phyloP scores from a whole-genome alignment of 1,140 invertebrate species.

The Zaprionus inermis region DNA sequence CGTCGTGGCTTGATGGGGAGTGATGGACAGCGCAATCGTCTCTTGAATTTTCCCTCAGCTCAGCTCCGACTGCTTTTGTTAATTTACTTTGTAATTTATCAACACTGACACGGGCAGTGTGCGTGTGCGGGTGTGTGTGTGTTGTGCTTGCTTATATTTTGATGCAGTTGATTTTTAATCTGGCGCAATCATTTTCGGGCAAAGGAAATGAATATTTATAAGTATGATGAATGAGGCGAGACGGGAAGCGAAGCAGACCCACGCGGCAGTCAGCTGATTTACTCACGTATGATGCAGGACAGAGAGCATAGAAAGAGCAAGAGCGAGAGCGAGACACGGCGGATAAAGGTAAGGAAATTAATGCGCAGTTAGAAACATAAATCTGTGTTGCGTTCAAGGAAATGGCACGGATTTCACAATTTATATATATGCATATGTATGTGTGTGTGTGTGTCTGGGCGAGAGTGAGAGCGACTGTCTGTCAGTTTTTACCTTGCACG shows the following conservation, averaged over 20 bases:
- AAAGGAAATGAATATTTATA: conserved; percentile 84
- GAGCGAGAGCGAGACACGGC: conserved; percentile 15
- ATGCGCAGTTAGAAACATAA: conserved; percentile 81
- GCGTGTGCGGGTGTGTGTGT: conserved; percentile 26
- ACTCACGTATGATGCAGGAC: conserved; percentile 74
- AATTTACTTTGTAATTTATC: conserved; percentile 82
- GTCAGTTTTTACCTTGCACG: conserved; percentile 25
- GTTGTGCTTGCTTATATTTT: conserved; percentile 43
- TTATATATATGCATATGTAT: conserved; percentile 49
- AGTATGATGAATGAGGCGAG: conserved; percentile 81
- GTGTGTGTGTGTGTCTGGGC: not conserved
- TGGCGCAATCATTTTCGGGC: conserved; percentile 73
- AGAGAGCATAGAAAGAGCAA: not conserved
- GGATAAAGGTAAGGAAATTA: conserved; percentile 82
- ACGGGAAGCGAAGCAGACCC: conserved; percentile 41
- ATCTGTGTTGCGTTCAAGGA: conserved; percentile 66
- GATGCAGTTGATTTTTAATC: conserved; percentile 84
- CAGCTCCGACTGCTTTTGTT: conserved; percentile 42
- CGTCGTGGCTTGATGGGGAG: not conserved
- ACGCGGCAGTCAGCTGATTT: conserved; percentile 62
- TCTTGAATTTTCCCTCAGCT: not conserved
- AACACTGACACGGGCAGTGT: conserved; percentile 23
- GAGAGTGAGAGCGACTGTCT: conserved; percentile 5
- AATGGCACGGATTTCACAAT: conserved; percentile 72
- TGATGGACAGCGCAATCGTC: conserved; percentile 34